A percentile compares a stretch with the other conserved stretches of the same genome.
Evolutionary conservation across 1,140 invertebrate genomes (phyloP).

Genomic region (Achroia grisella): DNA sequence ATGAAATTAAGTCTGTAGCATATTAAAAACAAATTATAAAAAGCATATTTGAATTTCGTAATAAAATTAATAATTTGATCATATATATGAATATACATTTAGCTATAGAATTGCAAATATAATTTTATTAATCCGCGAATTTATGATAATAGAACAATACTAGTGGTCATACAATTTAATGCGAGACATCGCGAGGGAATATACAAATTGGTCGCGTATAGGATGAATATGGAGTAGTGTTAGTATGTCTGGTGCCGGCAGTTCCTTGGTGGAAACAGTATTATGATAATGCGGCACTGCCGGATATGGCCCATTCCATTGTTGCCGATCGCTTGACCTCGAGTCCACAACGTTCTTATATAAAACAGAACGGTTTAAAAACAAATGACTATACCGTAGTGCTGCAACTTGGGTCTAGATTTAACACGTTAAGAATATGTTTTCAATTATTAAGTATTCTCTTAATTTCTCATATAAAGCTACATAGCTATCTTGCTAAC

Average conservation of each 20-base stretch:
- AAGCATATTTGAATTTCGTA: too few species aligned
- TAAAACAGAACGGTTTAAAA: slow-evolving; percentile 44
- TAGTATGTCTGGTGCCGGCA: slow-evolving; percentile 17
- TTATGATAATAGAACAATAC: neutral
- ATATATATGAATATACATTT: too few species aligned
- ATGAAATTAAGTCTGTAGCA: too few species aligned
- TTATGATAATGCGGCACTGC: slow-evolving; percentile 58
- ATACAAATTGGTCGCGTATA: slow-evolving; percentile 33
- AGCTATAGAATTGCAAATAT: neutral
- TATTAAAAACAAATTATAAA: too few species aligned
- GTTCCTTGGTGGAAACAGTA: slow-evolving; percentile 55
- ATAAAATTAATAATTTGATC: too few species aligned
- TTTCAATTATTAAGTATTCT: too few species aligned
- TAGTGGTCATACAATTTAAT: slow-evolving; percentile 2
- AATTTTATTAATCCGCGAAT: slow-evolving; percentile 1
- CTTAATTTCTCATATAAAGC: too few species aligned
- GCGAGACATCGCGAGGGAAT: neutral
- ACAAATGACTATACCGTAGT: slow-evolving; percentile 29
- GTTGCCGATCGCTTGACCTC: slow-evolving; percentile 62
- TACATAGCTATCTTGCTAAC: too few species aligned
- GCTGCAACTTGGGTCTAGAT: too few species aligned
- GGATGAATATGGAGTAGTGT: slow-evolving; percentile 20
- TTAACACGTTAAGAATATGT: too few species aligned
- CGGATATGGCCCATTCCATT: slow-evolving; percentile 70
- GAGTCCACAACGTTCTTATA: slow-evolving; percentile 24